These are phyloP conservation scores for Masnerella sp. DNA, from an alignment of 2,888 invertebrate genomes.

Conservation along the genomic window DNA sequence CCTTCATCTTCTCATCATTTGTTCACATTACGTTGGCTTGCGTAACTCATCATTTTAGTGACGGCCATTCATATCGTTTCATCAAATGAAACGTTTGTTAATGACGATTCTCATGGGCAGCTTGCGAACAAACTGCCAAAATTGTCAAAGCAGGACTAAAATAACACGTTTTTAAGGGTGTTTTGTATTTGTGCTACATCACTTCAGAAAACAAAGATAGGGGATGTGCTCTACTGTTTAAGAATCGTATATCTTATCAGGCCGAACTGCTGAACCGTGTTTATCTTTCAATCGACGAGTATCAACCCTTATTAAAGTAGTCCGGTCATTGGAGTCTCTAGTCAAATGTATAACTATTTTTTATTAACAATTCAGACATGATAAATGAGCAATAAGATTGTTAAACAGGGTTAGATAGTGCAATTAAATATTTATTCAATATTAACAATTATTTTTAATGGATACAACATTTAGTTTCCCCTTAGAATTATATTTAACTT, in stretches of 20 bases:
- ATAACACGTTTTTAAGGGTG: neutral
- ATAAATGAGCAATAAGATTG: too few relatives aligned
- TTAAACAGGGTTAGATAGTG: too few relatives aligned
- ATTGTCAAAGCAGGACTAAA: slow-evolving; percentile 27
- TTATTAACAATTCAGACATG: too few relatives aligned
- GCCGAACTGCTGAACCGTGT: slow-evolving; percentile 4
- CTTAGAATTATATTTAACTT: too few relatives aligned
- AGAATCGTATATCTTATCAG: slow-evolving; percentile 13
- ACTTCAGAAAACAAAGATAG: slow-evolving; percentile 3
- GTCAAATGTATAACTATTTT: too few relatives aligned
- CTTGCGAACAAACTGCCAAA: slow-evolving; percentile 34
- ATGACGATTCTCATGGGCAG: slow-evolving; percentile 16
- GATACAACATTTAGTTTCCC: too few relatives aligned
- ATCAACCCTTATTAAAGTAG: too few relatives aligned
- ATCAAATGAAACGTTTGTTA: slow-evolving; percentile 28
- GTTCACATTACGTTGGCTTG: slow-evolving; percentile 22
- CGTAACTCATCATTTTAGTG: slow-evolving; percentile 11
- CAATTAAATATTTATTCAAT: too few relatives aligned
- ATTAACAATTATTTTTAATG: too few relatives aligned
- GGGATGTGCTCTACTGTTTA: slow-evolving; percentile 17
- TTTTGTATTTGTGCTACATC: slow-evolving; percentile 5
- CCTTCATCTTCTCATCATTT: slow-evolving; percentile 31
- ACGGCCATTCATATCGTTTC: slow-evolving; percentile 32
- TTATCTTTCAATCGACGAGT: slow-evolving; percentile 11
- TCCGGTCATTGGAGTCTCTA: too few relatives aligned